Evolutionary conservation across 1,140 invertebrate genomes (phyloP).

Genomic region (honey bee (Apis mellifera)): Amel_HAv3.1 CM009936.2:13362001-13362500

Average conservation of each 20-base stretch:
- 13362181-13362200: constrained; percentile 82
- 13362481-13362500: too few species aligned
- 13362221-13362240: constrained; percentile 75
- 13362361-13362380: constrained; percentile 13
- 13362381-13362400: background rate
- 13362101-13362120: too few species aligned
- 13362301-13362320: constrained; percentile 21
- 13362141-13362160: too few species aligned
- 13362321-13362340: constrained; percentile 58
- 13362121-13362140: too few species aligned
- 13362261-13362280: background rate
- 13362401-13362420: background rate
- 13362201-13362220: constrained; percentile 81
- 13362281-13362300: background rate
- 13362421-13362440: background rate
- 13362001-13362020: constrained; percentile 86
- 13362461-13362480: background rate
- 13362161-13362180: constrained; percentile 2
- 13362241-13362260: background rate
- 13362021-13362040: constrained; percentile 84
- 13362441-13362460: background rate
- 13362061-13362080: too few species aligned
- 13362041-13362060: too few species aligned
- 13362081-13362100: too few species aligned
- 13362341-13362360: constrained; percentile 61